phyloP scores from a whole-genome alignment of 2,888 invertebrate genomes.

The Pherbina coryleti region DNA sequence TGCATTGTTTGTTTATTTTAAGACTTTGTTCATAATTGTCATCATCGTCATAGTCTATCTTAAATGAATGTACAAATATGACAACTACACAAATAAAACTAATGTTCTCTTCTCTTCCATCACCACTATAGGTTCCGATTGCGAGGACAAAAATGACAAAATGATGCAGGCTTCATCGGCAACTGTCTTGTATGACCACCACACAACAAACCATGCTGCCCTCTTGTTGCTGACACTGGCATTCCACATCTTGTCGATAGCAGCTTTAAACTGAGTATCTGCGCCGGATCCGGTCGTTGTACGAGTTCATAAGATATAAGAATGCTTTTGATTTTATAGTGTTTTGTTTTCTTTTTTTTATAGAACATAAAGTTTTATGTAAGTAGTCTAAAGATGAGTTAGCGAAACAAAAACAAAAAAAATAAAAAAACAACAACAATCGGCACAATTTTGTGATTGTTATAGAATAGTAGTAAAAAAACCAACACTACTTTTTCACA shows the following conservation, averaged over 20 bases:
- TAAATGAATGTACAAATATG: background rate
- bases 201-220: conserved; percentile 33
- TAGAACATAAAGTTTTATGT: too few relatives aligned
- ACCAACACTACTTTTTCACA: too few relatives aligned
- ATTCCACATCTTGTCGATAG: background rate
- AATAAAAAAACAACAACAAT: too few relatives aligned
- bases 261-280: background rate
- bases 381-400: too few relatives aligned
- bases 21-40: background rate
- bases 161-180: conserved; percentile 17
- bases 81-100: background rate
- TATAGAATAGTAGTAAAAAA: too few relatives aligned
- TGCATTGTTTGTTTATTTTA: conserved; percentile 8
- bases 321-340: background rate
- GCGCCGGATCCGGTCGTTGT: background rate
- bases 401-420: too few relatives aligned
- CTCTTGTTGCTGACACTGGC: background rate
- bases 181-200: background rate
- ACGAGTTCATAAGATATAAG: background rate
- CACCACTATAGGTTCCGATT: conserved; percentile 54
- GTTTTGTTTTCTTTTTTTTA: background rate
- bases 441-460: too few relatives aligned
- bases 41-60: conserved; percentile 7
- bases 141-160: conserved; percentile 48
- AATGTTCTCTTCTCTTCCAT: background rate